Evolutionary conservation across 2,797 vertebrate genomes (phyloP), one percentile per base, ranked within the genome.

Genomic region (Taeniopygia guttata): DNA sequence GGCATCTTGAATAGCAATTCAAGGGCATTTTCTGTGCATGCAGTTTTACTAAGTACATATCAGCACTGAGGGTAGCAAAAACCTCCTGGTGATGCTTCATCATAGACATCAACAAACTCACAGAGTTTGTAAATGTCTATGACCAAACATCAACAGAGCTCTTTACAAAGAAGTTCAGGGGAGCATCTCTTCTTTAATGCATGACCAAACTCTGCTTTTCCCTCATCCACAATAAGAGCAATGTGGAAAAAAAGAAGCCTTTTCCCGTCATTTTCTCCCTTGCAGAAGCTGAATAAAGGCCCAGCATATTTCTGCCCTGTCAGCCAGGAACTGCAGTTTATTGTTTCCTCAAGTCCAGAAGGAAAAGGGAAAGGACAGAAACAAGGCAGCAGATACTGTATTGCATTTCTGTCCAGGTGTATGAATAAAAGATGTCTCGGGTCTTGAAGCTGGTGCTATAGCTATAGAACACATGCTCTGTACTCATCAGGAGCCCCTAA

Each of bases 1-100:
- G 76, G 46, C 45, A 27, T 58, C 64, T 85, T 42, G 73, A 95
- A 90, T 86, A 86, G 22, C 56, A 70, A 67, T 94, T 96, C 68
- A 89, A 45, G 29, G 60, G 26, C 46, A 66, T 78, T 76, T 56
- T 48, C 69, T 84, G 67, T 77, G n/a, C 66, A 13, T 63, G 40
- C 51, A 75, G 19, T 84, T 92, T 81, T 81, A 70, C 55, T 95
- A 20, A 7, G 38, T 62, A 46, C 64, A 49, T 13, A 84, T 49
- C 67, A 83, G 34, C 56, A 45, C 4, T 55, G 43, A 21, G 6
- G 19, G 30, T 26, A 25, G 29, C 73, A 93, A 60, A 92, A 77
- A 11, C 60, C 26, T 96, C 72, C 56, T 81, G 63, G 18, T 59
- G 32, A 16, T n/a, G 7, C 43, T 78, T 75, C 60, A 29, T 89